Base-by-base conservation (phyloP, 2,888 invertebrate species). In the Dasysyrphus albostriatus region DNA sequence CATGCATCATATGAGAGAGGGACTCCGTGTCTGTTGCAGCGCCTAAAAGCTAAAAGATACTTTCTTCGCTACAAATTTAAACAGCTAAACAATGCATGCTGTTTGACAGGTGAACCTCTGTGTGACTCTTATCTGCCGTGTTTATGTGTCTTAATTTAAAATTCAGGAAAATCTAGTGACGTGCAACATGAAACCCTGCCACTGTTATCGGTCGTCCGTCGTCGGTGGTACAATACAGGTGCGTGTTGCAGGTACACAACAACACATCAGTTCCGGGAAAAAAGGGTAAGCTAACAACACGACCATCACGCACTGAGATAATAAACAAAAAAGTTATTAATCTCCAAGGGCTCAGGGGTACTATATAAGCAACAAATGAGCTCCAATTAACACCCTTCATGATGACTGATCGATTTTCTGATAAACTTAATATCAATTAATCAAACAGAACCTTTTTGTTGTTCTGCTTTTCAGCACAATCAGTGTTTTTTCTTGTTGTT, bases 41-140 rank as follows among this genome's bases (percentile, higher is more conserved):
- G 44, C 65, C 67, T 70, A 61, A 42, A 56, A 78, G 12, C 39
- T 42, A 42, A 51, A 42, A 37, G 12, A 61, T 83, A 87, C 83
- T 87, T 87, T 87, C 87, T 83, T 87, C 51, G 74, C 9, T 65
- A 59, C 74, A 61, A 47, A 44, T 69, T 49, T 65, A 74, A 83
- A 87, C 75, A 79, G 87, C 75, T 70, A 70, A 83, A 87, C 87
- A 87, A 87, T 87, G 87, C 87, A 75, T 83, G 83, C 78, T 37
- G 74, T 87, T 83, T 87, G 87, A 87, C 87, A 83, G 87, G 78
- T 59, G 54, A 79, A 72, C 74, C 70, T 75, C 80, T 51, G 54
- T 72, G 72, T 70, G 77, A 37, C 70, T 47, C 47, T 63, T 81
- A 73, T 80, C 54, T 81, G 34, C 58, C 32, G 74, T 77, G 77